Evolutionary conservation across 2,113 vertebrate species (phyloP).

Genomic region (Oreochromis aureus): DNA sequence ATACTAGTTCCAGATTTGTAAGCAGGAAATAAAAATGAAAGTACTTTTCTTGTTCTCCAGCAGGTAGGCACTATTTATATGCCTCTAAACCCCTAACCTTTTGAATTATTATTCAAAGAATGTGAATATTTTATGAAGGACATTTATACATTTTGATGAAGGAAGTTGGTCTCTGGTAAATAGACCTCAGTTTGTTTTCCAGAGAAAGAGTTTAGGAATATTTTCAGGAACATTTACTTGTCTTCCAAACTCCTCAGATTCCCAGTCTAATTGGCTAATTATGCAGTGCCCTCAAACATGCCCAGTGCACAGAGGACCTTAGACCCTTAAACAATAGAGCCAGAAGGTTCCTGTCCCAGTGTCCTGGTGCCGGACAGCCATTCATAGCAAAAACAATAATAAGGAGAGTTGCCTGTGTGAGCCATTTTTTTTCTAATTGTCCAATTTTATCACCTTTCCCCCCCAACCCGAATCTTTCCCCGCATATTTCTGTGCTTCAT

Average conservation of each 20-base stretch:
- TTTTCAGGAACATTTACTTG: background rate
- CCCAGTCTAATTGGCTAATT: background rate
- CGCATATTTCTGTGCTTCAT: background rate
- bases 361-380: background rate
- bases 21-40: background rate
- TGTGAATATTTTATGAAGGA: background rate
- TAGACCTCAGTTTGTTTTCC: rapidly evolving
- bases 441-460: background rate
- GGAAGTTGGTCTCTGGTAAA: background rate
- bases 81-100: background rate
- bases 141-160: background rate
- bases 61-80: background rate
- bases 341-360: background rate
- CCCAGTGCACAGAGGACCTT: rapidly evolving
- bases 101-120: background rate
- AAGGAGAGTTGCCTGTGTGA: background rate
- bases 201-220: background rate
- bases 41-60: background rate
- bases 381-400: background rate
- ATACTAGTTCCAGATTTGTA: background rate
- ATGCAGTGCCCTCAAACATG: background rate
- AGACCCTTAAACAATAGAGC: background rate
- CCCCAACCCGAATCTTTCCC: background rate
- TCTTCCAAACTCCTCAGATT: background rate
- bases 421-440: background rate